These are phyloP conservation scores for Zygothrica quintamaculata DNA, from an alignment of 2,888 invertebrate genomes.

Conservation along the genomic window DNA sequence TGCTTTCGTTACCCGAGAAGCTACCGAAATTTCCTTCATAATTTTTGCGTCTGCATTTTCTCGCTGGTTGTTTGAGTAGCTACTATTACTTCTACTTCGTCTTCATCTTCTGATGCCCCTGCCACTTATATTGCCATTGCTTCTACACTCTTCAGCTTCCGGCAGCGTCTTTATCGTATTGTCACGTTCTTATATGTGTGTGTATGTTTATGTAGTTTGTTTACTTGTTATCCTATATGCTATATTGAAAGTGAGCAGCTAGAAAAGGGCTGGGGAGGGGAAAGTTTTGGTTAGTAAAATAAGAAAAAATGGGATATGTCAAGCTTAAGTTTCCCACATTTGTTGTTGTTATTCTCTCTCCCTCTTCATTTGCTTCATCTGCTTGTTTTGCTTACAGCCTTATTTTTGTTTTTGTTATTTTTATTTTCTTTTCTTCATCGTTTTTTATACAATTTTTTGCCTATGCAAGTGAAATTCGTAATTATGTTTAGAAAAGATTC, in stretches of 20 bases:
- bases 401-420: slow-evolving; percentile 4
- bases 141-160: slow-evolving; percentile 3
- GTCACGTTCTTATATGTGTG: neutral
- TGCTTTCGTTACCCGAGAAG: slow-evolving; percentile 5
- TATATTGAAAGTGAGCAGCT: neutral
- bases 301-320: slow-evolving; percentile 38
- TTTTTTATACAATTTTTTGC: slow-evolving; percentile 25
- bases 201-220: slow-evolving; percentile 1
- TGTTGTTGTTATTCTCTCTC: slow-evolving; percentile 11
- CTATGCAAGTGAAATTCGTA: slow-evolving; percentile 53
- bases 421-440: no score
- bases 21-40: slow-evolving; percentile 37
- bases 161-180: neutral
- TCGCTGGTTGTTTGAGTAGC: slow-evolving; percentile 40
- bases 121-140: slow-evolving; percentile 12
- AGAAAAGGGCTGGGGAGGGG: neutral
- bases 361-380: neutral
- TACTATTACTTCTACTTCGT: slow-evolving; percentile 14
- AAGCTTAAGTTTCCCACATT: slow-evolving; percentile 45
- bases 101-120: neutral
- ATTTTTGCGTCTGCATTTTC: slow-evolving; percentile 43
- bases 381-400: slow-evolving; percentile 22
- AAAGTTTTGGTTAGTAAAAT: no score
- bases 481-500: slow-evolving; percentile 61
- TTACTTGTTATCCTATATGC: neutral